These are phyloP conservation scores for Brachynemurus nebulosus DNA, from an alignment of 2,888 invertebrate species.

Conservation along the genomic window DNA sequence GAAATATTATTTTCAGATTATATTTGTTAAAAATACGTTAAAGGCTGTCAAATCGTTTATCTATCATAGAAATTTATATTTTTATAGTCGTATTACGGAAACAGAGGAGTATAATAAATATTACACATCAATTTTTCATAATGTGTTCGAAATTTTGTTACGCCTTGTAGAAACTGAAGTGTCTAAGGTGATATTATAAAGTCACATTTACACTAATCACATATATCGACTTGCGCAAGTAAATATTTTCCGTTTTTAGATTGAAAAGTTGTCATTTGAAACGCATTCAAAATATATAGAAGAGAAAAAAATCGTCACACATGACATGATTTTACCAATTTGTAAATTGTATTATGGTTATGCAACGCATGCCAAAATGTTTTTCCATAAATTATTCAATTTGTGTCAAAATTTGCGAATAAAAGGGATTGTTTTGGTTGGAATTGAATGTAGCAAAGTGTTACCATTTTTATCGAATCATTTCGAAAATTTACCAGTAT, in stretches of 20 bases:
- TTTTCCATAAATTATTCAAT: not conserved
- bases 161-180: not conserved
- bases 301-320: not conserved
- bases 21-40: not conserved
- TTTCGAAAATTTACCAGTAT: not conserved
- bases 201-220: too few relatives aligned
- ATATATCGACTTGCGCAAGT: too few relatives aligned
- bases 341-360: not conserved
- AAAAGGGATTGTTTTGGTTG: not conserved
- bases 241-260: too few relatives aligned
- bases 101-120: not conserved
- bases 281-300: not conserved
- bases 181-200: too few relatives aligned
- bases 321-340: not conserved
- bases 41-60: constrained; percentile 3
- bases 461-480: not conserved
- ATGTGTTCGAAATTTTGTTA: not conserved
- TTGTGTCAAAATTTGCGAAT: not conserved
- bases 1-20: not conserved
- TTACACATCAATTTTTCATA: not conserved
- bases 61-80: not conserved
- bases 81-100: not conserved
- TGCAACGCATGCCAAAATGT: not conserved
- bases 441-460: not conserved
- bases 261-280: too few relatives aligned